These are phyloP conservation scores for Drosophila antonietae DNA, from an alignment of 2,888 invertebrate species.

Conservation along the genomic window DNA sequence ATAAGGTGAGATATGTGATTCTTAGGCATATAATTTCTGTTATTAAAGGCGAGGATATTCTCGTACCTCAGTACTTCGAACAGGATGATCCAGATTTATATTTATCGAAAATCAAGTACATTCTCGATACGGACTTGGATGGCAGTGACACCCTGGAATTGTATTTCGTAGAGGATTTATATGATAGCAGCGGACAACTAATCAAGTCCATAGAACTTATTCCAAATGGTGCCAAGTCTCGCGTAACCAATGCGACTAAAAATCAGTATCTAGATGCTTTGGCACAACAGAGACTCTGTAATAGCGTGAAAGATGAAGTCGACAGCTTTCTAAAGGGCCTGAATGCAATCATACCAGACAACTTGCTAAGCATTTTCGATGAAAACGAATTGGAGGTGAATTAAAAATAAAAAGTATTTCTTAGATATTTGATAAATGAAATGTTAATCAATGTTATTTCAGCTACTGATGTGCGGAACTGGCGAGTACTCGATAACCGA, in stretches of 20 bases:
- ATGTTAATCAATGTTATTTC: conserved; percentile 27
- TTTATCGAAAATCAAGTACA: conserved; percentile 96
- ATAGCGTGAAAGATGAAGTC: conserved; percentile 92
- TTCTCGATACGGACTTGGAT: conserved; percentile 95
- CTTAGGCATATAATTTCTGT: too few species aligned
- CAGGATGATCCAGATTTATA: conserved; percentile 98
- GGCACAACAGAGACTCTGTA: conserved; percentile 94
- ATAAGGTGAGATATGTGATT: conserved; percentile 88
- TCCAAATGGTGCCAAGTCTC: conserved; percentile 91
- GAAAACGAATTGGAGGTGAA: conserved; percentile 97
- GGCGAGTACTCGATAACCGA: conserved; percentile 96
- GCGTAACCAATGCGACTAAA: conserved; percentile 87
- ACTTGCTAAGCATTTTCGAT: conserved; percentile 96
- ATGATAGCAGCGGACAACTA: conserved; percentile 91
- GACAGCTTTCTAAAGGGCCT: conserved; percentile 96
- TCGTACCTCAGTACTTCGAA: conserved; percentile 91
- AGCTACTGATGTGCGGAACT: conserved; percentile 96
- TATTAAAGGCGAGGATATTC: neutral
- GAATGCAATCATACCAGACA: conserved; percentile 95
- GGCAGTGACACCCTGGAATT: conserved; percentile 91
- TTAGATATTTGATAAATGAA: neutral
- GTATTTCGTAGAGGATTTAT: conserved; percentile 95
- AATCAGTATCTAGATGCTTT: conserved; percentile 93
- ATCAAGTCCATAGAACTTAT: conserved; percentile 92
- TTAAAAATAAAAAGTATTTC: conserved; percentile 39